Base-by-base conservation (phyloP, 2,113 vertebrate genomes). In the Emberiza fucata region DNA sequence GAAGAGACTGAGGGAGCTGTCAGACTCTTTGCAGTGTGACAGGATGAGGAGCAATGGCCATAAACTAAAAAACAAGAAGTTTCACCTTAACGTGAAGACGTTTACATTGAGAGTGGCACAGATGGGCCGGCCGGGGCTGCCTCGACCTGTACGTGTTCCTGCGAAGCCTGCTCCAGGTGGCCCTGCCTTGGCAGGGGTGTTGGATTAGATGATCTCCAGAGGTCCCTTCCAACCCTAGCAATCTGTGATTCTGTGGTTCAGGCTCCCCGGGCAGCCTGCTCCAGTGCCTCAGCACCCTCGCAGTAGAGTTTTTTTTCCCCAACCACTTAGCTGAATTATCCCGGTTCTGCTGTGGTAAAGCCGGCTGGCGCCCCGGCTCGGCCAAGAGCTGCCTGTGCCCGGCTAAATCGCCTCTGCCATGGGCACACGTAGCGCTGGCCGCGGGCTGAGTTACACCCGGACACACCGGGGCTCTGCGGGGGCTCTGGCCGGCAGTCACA, bases 371-470 rank as follows among this genome's bases (percentile, higher is more conserved):
- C 23, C 51, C 4, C 60, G 37, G 39, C 69, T 25, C 39, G n/a
- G 60, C 39, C 2, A 1, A 24, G 33, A 6, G 59, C 65, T 21
- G 56, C 64, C 64, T 23, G 64, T 29, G 73, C 40, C 64, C 47
- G 19, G n/a, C 11, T 19, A 3, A 9, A 24, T 60, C 27, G 24
- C 15, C 35, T 23, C 16, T 13, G 27, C 31, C 22, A 1, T 0
- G 37, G 27, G 37, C 50, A 2, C 35, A 1, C 6, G 4, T 1
- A 22, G 13, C 12, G 25, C 45, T 45, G 33, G 31, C 51, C 6
- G 69, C 28, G 29, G 47, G 15, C 65, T 40, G 56, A 21, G n/a
- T 12, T 25, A 14, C 29, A 12, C 13, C 20, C 16, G 2, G 16
- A 6, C 75, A 22, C 25, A 8, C 2, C 4, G 37, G 2, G 51